These are phyloP conservation scores for Picathartes gymnocephalus DNA, from an alignment of 2,113 vertebrate species.

Conservation along the genomic window DNA sequence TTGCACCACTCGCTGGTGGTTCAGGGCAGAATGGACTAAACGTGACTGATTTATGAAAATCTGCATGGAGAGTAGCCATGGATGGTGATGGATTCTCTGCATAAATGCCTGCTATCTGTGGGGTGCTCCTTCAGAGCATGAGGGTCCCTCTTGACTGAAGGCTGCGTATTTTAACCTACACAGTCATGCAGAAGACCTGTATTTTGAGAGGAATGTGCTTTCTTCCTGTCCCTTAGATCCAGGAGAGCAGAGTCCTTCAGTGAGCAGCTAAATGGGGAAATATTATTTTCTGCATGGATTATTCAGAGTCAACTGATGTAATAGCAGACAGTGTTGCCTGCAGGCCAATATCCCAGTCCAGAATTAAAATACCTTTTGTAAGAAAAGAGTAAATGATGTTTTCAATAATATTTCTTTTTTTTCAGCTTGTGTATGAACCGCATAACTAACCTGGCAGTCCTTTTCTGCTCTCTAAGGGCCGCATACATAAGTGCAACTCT, in stretches of 20 bases:
- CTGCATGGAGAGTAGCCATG: neutral
- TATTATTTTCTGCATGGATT: neutral
- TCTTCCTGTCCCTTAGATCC: neutral
- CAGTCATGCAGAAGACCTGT: neutral
- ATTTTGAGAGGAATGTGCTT: accelerated
- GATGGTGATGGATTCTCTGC: neutral
- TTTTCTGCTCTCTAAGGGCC: neutral
- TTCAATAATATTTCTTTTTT: neutral
- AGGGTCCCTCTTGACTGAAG: neutral
- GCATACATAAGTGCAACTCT: neutral
- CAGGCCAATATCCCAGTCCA: neutral
- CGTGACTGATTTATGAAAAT: neutral
- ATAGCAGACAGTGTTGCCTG: neutral
- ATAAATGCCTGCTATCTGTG: neutral
- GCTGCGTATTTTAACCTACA: neutral
- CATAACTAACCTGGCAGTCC: neutral
- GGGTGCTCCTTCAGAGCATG: neutral
- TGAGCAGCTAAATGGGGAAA: neutral
- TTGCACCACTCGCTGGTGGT: neutral
- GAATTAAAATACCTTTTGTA: neutral
- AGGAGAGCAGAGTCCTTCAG: neutral
- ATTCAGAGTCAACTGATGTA: neutral
- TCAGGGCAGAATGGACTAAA: neutral
- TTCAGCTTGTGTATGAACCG: neutral
- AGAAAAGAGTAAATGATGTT: neutral